These are phyloP conservation scores for Microplitis manilae DNA, from an alignment of 2,888 invertebrate genomes.

Conservation along the genomic window DNA sequence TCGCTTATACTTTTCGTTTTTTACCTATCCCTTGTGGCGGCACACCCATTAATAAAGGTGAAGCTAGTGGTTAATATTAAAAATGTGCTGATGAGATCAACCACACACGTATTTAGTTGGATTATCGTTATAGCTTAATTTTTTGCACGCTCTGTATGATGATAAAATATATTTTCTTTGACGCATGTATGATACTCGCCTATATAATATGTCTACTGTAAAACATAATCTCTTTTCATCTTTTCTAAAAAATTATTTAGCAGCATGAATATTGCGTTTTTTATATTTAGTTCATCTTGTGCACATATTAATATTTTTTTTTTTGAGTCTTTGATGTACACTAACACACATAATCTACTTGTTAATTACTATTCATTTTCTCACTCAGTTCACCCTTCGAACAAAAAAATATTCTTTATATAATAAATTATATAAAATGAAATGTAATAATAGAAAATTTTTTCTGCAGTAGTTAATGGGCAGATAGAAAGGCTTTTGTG, in stretches of 20 bases:
- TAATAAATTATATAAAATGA: not conserved
- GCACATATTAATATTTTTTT: not conserved
- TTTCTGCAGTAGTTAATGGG: not conserved
- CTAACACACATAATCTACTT: not conserved
- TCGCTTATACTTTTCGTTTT: not conserved
- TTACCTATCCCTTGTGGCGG: not conserved
- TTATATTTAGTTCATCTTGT: not conserved
- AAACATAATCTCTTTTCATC: not conserved
- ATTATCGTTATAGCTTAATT: slow-evolving; percentile 19
- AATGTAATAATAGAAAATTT: not conserved
- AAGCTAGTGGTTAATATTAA: not conserved
- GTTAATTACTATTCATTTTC: slow-evolving; percentile 23
- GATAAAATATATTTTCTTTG: not conserved
- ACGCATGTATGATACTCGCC: not conserved
- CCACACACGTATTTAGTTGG: not conserved
- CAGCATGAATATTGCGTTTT: not conserved
- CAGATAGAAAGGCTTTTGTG: not conserved
- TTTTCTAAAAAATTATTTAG: not conserved
- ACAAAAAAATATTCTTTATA: slow-evolving; percentile 3
- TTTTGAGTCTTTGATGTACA: slow-evolving; percentile 16
- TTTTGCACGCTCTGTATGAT: slow-evolving; percentile 1
- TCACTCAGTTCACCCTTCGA: not conserved
- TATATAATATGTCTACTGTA: not conserved
- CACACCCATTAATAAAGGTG: not conserved
- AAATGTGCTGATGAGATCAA: not conserved